phyloP scores from a whole-genome alignment of 2,797 vertebrate genomes.

The Betta splendens region DNA sequence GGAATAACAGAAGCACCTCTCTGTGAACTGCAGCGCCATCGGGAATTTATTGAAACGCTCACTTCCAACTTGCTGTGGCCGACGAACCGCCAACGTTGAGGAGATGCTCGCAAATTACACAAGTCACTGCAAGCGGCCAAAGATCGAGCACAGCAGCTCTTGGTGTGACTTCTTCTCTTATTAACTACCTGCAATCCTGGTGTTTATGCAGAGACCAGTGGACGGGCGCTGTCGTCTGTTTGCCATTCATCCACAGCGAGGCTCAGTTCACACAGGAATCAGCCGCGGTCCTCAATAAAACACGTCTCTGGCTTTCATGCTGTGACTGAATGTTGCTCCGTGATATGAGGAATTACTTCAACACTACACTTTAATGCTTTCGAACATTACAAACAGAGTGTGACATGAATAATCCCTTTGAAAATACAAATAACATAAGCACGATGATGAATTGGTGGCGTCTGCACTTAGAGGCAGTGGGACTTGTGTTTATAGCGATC shows the following conservation, averaged over 20 bases:
- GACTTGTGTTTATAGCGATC: conserved; percentile 32
- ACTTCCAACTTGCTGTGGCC: not conserved
- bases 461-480: conserved; percentile 14
- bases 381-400: conserved; percentile 47
- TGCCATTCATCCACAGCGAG: conserved; percentile 43
- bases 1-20: too few species aligned
- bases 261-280: conserved; percentile 58
- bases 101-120: conserved; percentile 2
- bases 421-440: conserved; percentile 33
- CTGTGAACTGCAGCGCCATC: not conserved
- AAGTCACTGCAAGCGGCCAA: not conserved
- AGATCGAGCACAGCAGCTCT: not conserved
- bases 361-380: conserved; percentile 22
- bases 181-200: conserved; percentile 34
- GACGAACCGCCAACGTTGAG: too few species aligned
- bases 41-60: not conserved
- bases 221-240: conserved; percentile 37
- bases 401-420: conserved; percentile 46
- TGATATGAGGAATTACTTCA: conserved; percentile 45
- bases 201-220: conserved; percentile 12
- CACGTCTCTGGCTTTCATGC: conserved; percentile 37
- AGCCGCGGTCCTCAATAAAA: conserved; percentile 31
- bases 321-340: conserved; percentile 42
- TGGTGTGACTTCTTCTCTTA: conserved; percentile 7
- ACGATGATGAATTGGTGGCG: conserved; percentile 12